Base-by-base conservation (phyloP, 2,888 invertebrate species). In the Harpagoxenus sublaevis region DNA sequence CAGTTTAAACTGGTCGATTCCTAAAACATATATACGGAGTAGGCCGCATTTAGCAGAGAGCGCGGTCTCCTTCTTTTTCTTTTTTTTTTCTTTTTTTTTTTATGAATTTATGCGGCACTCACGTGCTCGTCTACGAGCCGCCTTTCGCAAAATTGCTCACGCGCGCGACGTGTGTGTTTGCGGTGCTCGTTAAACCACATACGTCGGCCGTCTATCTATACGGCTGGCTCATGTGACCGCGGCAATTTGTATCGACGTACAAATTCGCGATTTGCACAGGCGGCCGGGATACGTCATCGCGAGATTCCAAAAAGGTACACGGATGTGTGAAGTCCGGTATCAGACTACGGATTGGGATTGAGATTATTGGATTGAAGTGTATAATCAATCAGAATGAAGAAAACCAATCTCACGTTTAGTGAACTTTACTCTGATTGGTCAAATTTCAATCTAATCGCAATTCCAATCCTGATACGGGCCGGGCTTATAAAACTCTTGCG, bases 171-270 rank as follows among this genome's bases (percentile, higher is more conserved):
- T 1, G 28, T 66, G 39, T 87, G 53, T 87, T 88, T 87, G 84
- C 84, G 10, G 31, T 70, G 73, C 79, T 79, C 62, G 65, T 86
- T 79, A 79, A 85, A 82, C 62, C 83, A 73, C 60, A 85, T 63
- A 31, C 28, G 31, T 18, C 71, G 42, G 42, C 42, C 65, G 42
- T 63, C 39, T 63, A 55, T 71, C 15, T 5, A 15, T 15, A 70
- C 31, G 63, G n/a, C 35, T n/a, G 60, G 39, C 70, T 79, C 86
- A 84, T 84, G 84, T 87, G 88, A 86, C 66, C 75, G 83, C 75
- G 83, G 31, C 83, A 84, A 87, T 85, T 87, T 85, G 81, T 86
- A 60, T 31, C 35, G 57, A 55, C 73, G 73, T 77, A 85, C 78
- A 74, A 78, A 62, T 60, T 62, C 42, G 42, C 81, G 60, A 65